Evolutionary conservation across 2,888 invertebrate species (phyloP).

Genomic region (Acanthosepion esculentum): DNA sequence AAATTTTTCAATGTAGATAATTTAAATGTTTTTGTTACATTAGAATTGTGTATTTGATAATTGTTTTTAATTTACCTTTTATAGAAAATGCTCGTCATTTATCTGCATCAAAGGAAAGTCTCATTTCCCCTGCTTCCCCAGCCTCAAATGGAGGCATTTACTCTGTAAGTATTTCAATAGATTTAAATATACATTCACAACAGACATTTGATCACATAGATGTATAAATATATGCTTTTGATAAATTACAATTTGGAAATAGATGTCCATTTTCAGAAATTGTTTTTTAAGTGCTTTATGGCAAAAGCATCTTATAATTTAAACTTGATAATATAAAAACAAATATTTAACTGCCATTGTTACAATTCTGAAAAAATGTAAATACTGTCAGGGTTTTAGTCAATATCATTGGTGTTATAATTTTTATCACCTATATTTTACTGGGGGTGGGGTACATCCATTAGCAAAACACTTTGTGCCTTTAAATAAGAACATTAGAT

Average conservation of each 20-base stretch:
- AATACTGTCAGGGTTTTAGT: neutral
- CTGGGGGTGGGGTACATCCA: too few species aligned
- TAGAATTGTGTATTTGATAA: neutral
- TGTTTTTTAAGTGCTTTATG: too few species aligned
- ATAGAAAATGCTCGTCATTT: constrained; percentile 65
- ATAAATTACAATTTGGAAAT: neutral
- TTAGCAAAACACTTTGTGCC: too few species aligned
- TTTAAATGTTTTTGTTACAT: neutral
- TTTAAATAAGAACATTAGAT: too few species aligned
- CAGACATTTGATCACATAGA: neutral
- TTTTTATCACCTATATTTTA: too few species aligned
- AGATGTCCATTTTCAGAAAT: too few species aligned
- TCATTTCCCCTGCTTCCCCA: constrained; percentile 85
- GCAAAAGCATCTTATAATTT: too few species aligned
- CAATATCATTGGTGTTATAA: too few species aligned
- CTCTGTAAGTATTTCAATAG: constrained; percentile 80
- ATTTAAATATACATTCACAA: neutral
- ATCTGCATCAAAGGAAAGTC: constrained; percentile 75
- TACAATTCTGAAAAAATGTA: neutral
- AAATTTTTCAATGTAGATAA: neutral
- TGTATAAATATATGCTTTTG: neutral
- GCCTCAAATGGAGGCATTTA: constrained; percentile 91
- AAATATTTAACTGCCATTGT: neutral
- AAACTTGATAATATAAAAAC: too few species aligned
- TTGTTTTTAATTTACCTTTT: constrained; percentile 47